Conservation (phyloP, 2,113 vertebrate genomes). For the Rhinoptilus africanus region DNA sequence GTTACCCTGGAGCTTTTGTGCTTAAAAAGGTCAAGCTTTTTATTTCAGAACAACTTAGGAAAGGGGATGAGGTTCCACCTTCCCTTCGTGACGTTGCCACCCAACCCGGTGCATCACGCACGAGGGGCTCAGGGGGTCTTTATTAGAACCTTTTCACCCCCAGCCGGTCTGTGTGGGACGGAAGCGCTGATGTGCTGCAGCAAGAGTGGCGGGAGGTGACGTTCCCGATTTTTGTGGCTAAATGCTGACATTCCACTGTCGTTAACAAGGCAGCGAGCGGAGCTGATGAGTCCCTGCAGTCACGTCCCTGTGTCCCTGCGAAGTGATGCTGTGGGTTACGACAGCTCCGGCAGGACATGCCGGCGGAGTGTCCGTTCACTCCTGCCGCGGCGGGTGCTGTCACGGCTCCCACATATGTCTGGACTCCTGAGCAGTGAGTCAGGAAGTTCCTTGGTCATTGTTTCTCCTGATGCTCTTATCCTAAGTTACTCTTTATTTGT, state of each 20-base stretch:
- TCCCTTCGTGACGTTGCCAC: accelerated
- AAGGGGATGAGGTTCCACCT: background rate
- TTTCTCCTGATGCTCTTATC: background rate
- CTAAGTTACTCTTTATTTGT: background rate
- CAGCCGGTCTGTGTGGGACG: accelerated
- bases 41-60: background rate
- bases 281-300: background rate
- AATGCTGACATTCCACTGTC: background rate
- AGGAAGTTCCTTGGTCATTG: background rate
- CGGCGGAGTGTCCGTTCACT: background rate
- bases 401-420: background rate
- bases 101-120: accelerated
- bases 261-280: background rate
- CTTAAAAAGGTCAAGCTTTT: background rate
- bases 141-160: background rate
- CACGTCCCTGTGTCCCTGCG: background rate
- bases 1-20: background rate
- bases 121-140: accelerated
- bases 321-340: accelerated
- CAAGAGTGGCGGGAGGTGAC: background rate
- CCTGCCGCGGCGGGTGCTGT: background rate
- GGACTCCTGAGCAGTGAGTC: background rate
- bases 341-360: background rate
- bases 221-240: background rate
- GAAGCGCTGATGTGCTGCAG: background rate